Percentiles rank a stretch among this genome's conserved stretches.
These are phyloP conservation scores for Enteromius fasciolatus DNA, from an alignment of 2,797 vertebrate genomes.

Conservation along the genomic window DNA sequence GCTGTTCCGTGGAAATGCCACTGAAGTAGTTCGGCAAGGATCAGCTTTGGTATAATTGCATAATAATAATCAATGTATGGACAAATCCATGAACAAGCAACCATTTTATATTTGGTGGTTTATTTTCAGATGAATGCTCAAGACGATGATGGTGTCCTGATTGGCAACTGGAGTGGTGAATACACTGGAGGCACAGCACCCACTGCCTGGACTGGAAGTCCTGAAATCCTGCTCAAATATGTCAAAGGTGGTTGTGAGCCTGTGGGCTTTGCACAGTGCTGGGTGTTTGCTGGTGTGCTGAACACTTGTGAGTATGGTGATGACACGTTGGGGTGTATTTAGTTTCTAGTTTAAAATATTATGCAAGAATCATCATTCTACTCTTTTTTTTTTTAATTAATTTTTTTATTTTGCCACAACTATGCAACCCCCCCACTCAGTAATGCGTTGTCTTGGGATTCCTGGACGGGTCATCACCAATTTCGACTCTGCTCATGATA, in stretches of 20 bases:
- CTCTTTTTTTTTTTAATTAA: no score
- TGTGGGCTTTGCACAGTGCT: constrained; percentile 88
- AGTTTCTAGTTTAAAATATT: background rate
- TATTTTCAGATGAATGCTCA: constrained; percentile 83
- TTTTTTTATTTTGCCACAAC: background rate
- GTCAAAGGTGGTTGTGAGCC: constrained; percentile 64
- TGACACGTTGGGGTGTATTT: background rate
- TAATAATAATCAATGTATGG: background rate
- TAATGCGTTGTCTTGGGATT: constrained; percentile 89
- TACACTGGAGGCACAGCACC: constrained; percentile 80
- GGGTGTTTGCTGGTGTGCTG: constrained; percentile 93
- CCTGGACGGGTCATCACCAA: constrained; percentile 86
- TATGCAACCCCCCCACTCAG: constrained; percentile 65
- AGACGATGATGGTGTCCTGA: constrained; percentile 86
- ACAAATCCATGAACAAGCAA: background rate
- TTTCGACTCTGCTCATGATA: constrained; percentile 92
- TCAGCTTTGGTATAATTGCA: constrained; percentile 82
- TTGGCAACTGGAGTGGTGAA: constrained; percentile 85
- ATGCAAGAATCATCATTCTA: background rate
- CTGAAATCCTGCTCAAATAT: constrained; percentile 84
- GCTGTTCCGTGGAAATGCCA: constrained; percentile 75
- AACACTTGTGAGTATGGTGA: constrained; percentile 84
- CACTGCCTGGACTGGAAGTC: constrained; percentile 88
- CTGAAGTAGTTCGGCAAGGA: constrained; percentile 82
- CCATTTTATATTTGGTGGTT: background rate